Evolutionary conservation across 2,888 invertebrate genomes (phyloP).

Genomic region (Nebria salina): DNA sequence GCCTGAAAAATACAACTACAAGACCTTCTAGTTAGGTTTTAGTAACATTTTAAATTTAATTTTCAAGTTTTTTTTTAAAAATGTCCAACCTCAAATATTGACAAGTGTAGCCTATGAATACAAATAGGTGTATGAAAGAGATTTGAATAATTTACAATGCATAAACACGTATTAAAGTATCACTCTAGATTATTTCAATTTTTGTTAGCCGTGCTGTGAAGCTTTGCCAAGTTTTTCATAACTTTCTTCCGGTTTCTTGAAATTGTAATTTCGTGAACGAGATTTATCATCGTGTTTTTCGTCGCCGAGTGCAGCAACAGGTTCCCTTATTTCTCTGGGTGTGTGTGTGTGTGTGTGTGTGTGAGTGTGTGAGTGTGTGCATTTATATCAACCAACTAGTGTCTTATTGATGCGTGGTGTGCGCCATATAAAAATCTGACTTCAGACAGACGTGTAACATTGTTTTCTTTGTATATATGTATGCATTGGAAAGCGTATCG

Average conservation of each 20-base stretch:
- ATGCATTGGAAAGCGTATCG: background rate
- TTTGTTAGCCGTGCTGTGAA: background rate
- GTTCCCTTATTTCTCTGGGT: background rate
- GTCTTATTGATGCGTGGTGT: no score
- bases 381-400: no score
- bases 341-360: background rate
- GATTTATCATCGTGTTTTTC: conserved; percentile 29
- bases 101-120: no score
- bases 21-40: no score
- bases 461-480: no score
- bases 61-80: no score
- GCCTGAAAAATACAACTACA: no score
- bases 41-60: no score
- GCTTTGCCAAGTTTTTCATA: conserved; percentile 30
- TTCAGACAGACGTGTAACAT: no score
- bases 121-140: background rate
- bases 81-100: no score
- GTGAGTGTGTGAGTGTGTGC: background rate
- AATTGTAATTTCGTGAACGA: conserved; percentile 25
- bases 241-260: conserved; percentile 28
- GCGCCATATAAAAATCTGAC: no score
- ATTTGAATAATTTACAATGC: background rate
- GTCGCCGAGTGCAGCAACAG: background rate
- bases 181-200: background rate
- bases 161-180: background rate